Percentiles rank a stretch among this genome's conserved stretches.
These are phyloP conservation scores for Protobothrops flavoviridis DNA, from an alignment of 2,113 vertebrate genomes.

Conservation along the genomic window DNA sequence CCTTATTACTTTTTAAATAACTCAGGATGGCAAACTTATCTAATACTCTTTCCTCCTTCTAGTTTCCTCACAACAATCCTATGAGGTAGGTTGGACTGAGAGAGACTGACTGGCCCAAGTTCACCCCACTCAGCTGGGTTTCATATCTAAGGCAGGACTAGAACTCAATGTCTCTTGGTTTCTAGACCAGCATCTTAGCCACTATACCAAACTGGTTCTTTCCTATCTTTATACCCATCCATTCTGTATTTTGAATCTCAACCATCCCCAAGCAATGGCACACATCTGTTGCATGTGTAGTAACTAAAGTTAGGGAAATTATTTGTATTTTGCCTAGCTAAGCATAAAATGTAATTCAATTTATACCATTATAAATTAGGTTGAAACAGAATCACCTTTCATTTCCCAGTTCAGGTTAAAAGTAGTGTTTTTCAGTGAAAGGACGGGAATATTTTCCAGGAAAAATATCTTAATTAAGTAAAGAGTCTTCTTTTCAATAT, in stretches of 20 bases:
- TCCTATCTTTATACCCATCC: neutral
- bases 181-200: too few species aligned
- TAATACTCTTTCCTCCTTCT: too few species aligned
- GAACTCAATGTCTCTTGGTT: too few species aligned
- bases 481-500: neutral
- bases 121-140: too few species aligned
- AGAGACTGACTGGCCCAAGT: too few species aligned
- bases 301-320: neutral
- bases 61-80: too few species aligned
- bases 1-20: too few species aligned
- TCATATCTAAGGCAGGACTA: too few species aligned
- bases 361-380: neutral
- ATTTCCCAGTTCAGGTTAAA: neutral
- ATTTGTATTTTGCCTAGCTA: neutral
- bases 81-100: too few species aligned
- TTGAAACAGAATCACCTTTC: neutral
- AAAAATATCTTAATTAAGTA: neutral
- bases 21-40: too few species aligned
- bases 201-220: neutral
- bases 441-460: neutral
- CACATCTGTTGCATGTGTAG: neutral
- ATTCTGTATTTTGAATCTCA: neutral
- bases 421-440: neutral
- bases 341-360: neutral
- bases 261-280: neutral